Evolutionary conservation across 2,888 invertebrate genomes (phyloP).

Genomic region (Gnatocerus cornutus): DNA sequence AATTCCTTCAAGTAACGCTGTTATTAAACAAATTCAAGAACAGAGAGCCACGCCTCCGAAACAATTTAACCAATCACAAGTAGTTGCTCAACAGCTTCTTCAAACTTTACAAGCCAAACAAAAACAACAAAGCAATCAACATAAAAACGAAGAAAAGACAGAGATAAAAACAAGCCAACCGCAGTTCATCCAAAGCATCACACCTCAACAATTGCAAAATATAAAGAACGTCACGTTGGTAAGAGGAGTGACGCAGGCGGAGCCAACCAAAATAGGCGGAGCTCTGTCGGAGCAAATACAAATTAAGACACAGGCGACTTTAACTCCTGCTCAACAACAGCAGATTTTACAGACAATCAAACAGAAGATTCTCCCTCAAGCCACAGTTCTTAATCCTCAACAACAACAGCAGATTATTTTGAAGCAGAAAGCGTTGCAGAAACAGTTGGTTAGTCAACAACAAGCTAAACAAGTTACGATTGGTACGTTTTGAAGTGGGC

Average conservation of each 20-base stretch:
- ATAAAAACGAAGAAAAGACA: slow-evolving; percentile 49
- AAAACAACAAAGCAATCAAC: slow-evolving; percentile 55
- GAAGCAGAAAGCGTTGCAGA: slow-evolving; percentile 72
- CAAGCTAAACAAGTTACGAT: slow-evolving; percentile 57
- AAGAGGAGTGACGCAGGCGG: slow-evolving; percentile 57
- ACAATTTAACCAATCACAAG: slow-evolving; percentile 58
- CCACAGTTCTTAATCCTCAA: slow-evolving; percentile 63
- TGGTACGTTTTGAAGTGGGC: slow-evolving; percentile 18
- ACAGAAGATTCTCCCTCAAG: slow-evolving; percentile 68
- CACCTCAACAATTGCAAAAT: slow-evolving; percentile 67
- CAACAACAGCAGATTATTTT: slow-evolving; percentile 70
- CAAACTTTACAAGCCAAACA: slow-evolving; percentile 65
- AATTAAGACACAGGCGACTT: slow-evolving; percentile 62
- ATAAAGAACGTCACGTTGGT: slow-evolving; percentile 69
- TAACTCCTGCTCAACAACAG: slow-evolving; percentile 70
- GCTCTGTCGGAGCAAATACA: slow-evolving; percentile 54
- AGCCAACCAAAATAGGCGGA: slow-evolving; percentile 45
- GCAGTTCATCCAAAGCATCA: slow-evolving; percentile 66
- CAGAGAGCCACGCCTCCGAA: slow-evolving; percentile 53
- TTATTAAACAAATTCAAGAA: slow-evolving; percentile 63
- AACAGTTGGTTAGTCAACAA: slow-evolving; percentile 42
- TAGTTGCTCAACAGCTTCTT: slow-evolving; percentile 65
- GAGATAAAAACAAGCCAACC: slow-evolving; percentile 54
- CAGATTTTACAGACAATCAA: slow-evolving; percentile 71
- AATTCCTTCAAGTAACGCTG: slow-evolving; percentile 69